phyloP scores from a whole-genome alignment of 2,888 invertebrate species.

The Rotaria sp. region DNA sequence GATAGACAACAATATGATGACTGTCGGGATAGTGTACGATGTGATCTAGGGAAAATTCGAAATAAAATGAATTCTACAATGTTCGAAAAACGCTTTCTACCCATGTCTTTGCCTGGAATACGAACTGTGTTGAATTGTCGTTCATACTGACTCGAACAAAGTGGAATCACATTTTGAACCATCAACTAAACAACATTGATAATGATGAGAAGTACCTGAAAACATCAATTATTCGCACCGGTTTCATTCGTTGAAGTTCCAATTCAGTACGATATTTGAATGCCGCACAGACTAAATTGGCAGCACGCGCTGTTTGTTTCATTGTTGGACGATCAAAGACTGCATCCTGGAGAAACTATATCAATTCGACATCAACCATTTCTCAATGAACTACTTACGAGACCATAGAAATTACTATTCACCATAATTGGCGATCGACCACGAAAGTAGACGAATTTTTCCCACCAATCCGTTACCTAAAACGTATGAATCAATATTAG shows the following conservation, averaged over 20 bases:
- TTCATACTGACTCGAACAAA: slow-evolving; percentile 97
- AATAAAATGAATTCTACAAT: no score
- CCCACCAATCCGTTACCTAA: slow-evolving; percentile 81
- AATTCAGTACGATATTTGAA: slow-evolving; percentile 77
- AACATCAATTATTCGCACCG: slow-evolving; percentile 59
- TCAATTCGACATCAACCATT: no score
- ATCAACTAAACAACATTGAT: slow-evolving; percentile 52
- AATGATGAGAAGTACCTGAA: neutral
- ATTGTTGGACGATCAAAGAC: slow-evolving; percentile 51
- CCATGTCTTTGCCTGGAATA: slow-evolving; percentile 79
- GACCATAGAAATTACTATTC: slow-evolving; percentile 95
- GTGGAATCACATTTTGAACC: slow-evolving; percentile 78
- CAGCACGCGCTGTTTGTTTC: slow-evolving; percentile 70
- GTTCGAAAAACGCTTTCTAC: neutral
- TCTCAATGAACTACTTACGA: slow-evolving; percentile 56
- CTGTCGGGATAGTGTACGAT: slow-evolving; percentile 81
- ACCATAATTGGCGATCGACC: slow-evolving; percentile 92
- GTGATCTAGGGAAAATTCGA: slow-evolving; percentile 61
- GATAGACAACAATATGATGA: slow-evolving; percentile 83
- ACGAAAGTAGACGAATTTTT: slow-evolving; percentile 91
- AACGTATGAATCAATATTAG: neutral
- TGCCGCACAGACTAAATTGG: slow-evolving; percentile 74
- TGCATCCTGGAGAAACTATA: neutral
- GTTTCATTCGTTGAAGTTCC: slow-evolving; percentile 86
- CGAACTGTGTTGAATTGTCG: slow-evolving; percentile 90